phyloP scores from a whole-genome alignment of 2,888 invertebrate species.

The Erebia aethiops region DNA sequence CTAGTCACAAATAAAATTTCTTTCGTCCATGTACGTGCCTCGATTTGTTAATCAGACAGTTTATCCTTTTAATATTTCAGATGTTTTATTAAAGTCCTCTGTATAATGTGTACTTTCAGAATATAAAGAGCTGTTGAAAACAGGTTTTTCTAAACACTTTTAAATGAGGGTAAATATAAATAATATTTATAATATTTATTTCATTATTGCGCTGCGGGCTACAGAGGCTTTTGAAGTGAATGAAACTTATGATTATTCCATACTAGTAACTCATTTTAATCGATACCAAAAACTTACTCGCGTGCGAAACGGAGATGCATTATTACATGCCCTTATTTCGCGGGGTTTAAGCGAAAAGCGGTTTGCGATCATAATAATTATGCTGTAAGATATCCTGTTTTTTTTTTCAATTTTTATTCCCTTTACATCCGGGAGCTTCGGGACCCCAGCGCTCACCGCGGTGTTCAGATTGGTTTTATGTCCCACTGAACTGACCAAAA shows the following conservation, averaged over 20 bases:
- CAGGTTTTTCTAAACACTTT: slow-evolving; percentile 2
- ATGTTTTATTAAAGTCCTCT: not conserved
- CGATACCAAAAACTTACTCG: slow-evolving; percentile 60
- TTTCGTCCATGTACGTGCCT: too few relatives aligned
- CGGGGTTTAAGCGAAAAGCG: slow-evolving; percentile 46
- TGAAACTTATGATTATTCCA: slow-evolving; percentile 50
- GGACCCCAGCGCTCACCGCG: too few relatives aligned
- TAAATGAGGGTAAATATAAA: slow-evolving; percentile 17
- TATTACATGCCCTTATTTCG: slow-evolving; percentile 57
- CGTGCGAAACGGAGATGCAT: slow-evolving; percentile 67
- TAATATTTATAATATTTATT: slow-evolving; percentile 4
- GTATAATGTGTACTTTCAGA: not conserved
- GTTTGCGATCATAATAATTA: slow-evolving; percentile 30
- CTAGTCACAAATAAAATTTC: too few relatives aligned
- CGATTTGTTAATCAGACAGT: too few relatives aligned
- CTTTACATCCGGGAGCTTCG: too few relatives aligned
- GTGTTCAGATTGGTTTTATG: too few relatives aligned
- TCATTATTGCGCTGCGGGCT: slow-evolving; percentile 1
- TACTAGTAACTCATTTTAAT: slow-evolving; percentile 70
- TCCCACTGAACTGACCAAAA: too few relatives aligned
- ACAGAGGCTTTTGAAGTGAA: slow-evolving; percentile 20
- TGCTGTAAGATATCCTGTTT: not conserved
- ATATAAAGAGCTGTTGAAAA: not conserved
- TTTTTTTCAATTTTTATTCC: too few relatives aligned
- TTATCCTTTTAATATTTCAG: not conserved